Evolutionary conservation across 2,113 vertebrate species (phyloP).

Genomic region (Tyrannus savana): DNA sequence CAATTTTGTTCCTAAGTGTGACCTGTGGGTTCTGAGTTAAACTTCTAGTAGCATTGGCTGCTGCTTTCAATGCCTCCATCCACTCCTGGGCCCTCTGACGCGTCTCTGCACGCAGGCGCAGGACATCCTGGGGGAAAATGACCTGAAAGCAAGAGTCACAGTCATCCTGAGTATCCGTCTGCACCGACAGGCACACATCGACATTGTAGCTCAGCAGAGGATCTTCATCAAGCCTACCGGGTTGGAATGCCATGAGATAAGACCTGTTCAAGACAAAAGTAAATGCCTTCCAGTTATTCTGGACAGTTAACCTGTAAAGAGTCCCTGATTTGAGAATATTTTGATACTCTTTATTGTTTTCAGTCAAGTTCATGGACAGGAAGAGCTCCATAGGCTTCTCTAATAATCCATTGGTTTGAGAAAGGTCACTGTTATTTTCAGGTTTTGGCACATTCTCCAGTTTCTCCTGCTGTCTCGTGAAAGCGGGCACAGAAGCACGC

Average conservation of each 20-base stretch:
- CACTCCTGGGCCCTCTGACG: conserved; percentile 86
- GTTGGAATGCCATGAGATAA: conserved; percentile 87
- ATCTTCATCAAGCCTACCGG: conserved; percentile 84
- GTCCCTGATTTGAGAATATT: conserved; percentile 88
- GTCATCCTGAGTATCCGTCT: conserved; percentile 78
- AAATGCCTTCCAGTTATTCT: conserved; percentile 93
- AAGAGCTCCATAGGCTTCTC: conserved; percentile 80
- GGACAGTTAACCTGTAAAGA: conserved; percentile 85
- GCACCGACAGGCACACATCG: conserved; percentile 83
- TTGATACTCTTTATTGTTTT: conserved; percentile 73
- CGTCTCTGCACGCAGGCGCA: conserved; percentile 87
- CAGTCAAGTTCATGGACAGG: conserved; percentile 68
- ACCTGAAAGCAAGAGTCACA: conserved; percentile 88
- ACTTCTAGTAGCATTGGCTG: conserved; percentile 73
- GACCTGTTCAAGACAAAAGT: conserved; percentile 89
- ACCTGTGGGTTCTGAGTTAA: conserved; percentile 78
- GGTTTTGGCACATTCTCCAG: conserved; percentile 61
- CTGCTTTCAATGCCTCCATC: conserved; percentile 85
- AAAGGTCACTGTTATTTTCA: conserved; percentile 36
- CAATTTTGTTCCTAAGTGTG: conserved; percentile 80
- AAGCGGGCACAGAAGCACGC: conserved; percentile 73
- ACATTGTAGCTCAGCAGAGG: conserved; percentile 85
- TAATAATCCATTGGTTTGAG: conserved; percentile 51
- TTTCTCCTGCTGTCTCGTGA: conserved; percentile 57
- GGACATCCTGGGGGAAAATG: conserved; percentile 86